Evolutionary conservation across 2,888 invertebrate genomes (phyloP), one percentile per base, ranked within the genome.

Genomic region (Caenorhabditis angaria): DNA sequence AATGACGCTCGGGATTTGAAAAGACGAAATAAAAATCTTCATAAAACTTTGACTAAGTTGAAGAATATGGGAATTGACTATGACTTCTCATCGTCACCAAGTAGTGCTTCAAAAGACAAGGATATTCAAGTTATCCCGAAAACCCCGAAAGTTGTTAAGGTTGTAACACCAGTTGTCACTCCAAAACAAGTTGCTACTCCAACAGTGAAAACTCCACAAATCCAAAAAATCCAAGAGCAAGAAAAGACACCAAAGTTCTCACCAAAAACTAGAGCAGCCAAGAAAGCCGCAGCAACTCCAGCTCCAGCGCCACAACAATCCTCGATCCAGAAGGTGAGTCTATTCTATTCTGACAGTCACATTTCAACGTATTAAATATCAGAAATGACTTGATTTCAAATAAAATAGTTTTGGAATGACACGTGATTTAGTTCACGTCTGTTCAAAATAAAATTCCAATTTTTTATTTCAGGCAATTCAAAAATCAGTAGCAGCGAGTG

Each of bases 31-130:
- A 24, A 35, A 12, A 47, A n/a, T 27, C 20, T 68, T 25, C 35
- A 61, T 0, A 69, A 68, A 8, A 50, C 58, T 0, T 20, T 67
- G 25, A 32, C 62, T 25, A 76, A 76, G 58, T 35, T 82, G 55
- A 68, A 69, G 47, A 69, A 61, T 18, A 59, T 76, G 60, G 83
- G 83, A 41, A 62, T 81, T 27, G 76, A 80, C 12, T 83, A 83
- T 35, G 71, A 77, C 12, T 70, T 75, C 51, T 22, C 63, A 25
- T 25, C 22, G 29, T 24, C 18, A 6, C n/a, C 28, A 22, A 20
- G 48, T n/a, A 8, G 35, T 24, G 60, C 24, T 12, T 32, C 29
- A 4, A 20, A 20, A 35, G 35, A 56, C 3, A 35, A 24, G 2
- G 56, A 35, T 6, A 22, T 35, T 20, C 28, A 56, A 22, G 56